These are phyloP conservation scores for Corythoichthys intestinalis DNA, from an alignment of 2,113 vertebrate genomes.

Conservation along the genomic window DNA sequence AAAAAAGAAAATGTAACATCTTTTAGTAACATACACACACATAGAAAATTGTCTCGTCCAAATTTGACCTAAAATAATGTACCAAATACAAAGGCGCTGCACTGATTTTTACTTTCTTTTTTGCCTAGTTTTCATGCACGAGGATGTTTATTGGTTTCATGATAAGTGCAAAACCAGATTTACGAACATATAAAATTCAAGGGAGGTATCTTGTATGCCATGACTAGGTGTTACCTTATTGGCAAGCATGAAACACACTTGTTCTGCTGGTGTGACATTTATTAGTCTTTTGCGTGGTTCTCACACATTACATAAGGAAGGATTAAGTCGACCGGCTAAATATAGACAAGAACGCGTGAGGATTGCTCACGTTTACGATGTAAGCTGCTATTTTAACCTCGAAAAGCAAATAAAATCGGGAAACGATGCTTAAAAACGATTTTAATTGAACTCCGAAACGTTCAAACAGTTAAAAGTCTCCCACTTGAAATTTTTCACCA, in stretches of 20 bases:
- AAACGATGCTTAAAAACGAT: not conserved
- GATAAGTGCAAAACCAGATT: not conserved
- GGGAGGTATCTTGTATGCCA: not conserved
- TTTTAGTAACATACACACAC: too few relatives aligned
- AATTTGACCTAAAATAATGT: too few relatives aligned
- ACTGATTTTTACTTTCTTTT: too few relatives aligned
- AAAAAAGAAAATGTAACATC: too few relatives aligned
- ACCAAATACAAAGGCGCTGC: too few relatives aligned
- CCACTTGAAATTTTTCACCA: not conserved
- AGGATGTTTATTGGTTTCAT: not conserved
- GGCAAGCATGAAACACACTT: not conserved
- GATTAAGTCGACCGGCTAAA: conserved; percentile 56
- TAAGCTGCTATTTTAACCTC: not conserved
- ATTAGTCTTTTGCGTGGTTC: conserved; percentile 34
- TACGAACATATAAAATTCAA: not conserved
- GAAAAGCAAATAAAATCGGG: not conserved
- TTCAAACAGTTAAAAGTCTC: not conserved
- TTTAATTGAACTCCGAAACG: not conserved
- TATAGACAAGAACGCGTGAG: conserved; percentile 41
- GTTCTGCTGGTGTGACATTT: not conserved
- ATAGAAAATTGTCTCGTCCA: too few relatives aligned
- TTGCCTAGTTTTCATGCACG: not conserved
- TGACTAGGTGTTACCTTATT: not conserved
- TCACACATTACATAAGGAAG: conserved; percentile 56
- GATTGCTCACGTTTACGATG: conserved; percentile 17